Percentiles rank a stretch among this genome's conserved stretches.
Evolutionary conservation across 1,140 invertebrate species (phyloP).

Genomic region (Lepidostoma basale): DNA sequence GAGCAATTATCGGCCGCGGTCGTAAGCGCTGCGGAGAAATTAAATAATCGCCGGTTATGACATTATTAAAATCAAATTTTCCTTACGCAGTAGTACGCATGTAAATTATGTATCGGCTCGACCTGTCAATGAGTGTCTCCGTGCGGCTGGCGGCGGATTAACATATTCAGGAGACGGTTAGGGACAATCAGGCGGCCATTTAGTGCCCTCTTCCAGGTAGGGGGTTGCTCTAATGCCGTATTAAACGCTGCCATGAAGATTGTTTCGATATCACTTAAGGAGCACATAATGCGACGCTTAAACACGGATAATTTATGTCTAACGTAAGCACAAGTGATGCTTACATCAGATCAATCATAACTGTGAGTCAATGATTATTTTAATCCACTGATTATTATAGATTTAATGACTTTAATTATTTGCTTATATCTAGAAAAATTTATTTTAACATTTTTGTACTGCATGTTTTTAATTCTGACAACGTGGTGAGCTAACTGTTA

Average conservation of each 20-base stretch:
- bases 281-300: no score
- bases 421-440: no score
- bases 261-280: no score
- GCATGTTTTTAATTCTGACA: no score
- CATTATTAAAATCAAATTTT: slow-evolving; percentile 25
- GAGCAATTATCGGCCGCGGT: not conserved
- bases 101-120: not conserved
- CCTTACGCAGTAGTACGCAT: slow-evolving; percentile 21
- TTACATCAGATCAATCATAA: no score
- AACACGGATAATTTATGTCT: no score
- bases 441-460: no score
- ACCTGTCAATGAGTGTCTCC: not conserved
- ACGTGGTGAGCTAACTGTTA: no score
- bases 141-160: not conserved
- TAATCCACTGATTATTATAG: no score
- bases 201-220: not conserved
- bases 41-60: slow-evolving; percentile 12
- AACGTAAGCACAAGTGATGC: no score
- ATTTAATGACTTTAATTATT: no score
- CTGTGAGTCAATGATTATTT: no score
- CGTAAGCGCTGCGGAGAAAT: slow-evolving; percentile 2
- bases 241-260: not conserved
- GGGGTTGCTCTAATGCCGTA: not conserved
- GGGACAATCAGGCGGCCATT: not conserved
- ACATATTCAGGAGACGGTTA: slow-evolving; percentile 16